Conservation (phyloP, 2,888 invertebrate genomes). For the Coleophora flavipennella region DNA sequence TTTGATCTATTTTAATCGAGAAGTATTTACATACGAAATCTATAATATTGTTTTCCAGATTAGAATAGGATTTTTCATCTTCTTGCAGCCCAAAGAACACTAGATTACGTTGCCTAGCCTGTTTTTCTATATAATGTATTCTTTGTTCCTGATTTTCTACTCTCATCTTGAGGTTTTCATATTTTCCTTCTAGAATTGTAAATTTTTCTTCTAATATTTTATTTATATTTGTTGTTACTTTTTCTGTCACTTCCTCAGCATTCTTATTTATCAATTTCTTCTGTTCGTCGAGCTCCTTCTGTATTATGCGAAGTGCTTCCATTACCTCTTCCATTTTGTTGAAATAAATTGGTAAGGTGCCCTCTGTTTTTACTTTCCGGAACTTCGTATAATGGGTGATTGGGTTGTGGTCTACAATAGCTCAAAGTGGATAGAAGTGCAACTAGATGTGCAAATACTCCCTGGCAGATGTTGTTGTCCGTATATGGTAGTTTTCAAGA, state of each 20-base stretch:
- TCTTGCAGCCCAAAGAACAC: slow-evolving; percentile 16
- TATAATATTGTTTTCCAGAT: slow-evolving; percentile 8
- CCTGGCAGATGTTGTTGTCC: too few relatives aligned
- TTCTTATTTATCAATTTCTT: slow-evolving; percentile 9
- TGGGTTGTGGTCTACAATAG: too few relatives aligned
- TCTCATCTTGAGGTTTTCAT: slow-evolving; percentile 10
- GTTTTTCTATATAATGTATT: too few relatives aligned
- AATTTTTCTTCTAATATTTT: too few relatives aligned
- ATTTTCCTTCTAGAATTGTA: too few relatives aligned
- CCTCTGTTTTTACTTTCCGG: too few relatives aligned
- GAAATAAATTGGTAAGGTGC: too few relatives aligned
- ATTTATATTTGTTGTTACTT: too few relatives aligned
- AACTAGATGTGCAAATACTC: too few relatives aligned
- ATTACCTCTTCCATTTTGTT: slow-evolving; percentile 13
- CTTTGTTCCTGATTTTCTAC: slow-evolving; percentile 14
- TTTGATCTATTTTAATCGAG: slow-evolving; percentile 4
- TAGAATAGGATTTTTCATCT: slow-evolving; percentile 11
- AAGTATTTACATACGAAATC: slow-evolving; percentile 10
- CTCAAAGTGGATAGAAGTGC: too few relatives aligned
- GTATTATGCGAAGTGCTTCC: slow-evolving; percentile 8
- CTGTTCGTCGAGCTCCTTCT: slow-evolving; percentile 12
- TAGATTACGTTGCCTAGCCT: slow-evolving; percentile 12
- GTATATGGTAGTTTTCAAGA: too few relatives aligned
- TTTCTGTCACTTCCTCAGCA: slow-evolving; percentile 11
- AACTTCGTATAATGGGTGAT: too few relatives aligned